These are phyloP conservation scores for Drosophila parthenogenetica DNA, from an alignment of 2,888 invertebrate genomes.

Conservation along the genomic window DNA sequence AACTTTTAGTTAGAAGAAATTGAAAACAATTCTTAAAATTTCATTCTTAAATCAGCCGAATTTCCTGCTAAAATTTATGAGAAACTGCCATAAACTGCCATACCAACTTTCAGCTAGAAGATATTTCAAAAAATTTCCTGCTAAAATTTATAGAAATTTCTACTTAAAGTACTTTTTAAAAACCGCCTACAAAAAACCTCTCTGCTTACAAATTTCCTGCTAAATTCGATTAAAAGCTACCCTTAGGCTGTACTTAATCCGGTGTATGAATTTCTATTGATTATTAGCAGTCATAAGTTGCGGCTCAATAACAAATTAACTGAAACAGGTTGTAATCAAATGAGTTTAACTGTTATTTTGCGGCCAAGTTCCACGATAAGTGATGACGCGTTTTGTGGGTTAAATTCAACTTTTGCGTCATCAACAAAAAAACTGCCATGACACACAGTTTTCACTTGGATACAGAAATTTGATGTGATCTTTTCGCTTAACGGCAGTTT, in stretches of 20 bases:
- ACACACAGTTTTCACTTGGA: conserved; percentile 23
- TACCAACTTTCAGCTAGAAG: no score
- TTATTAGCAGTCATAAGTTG: conserved; percentile 10
- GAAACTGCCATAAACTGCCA: no score
- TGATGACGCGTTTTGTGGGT: conserved; percentile 22
- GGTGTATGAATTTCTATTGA: conserved; percentile 1
- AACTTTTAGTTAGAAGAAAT: no score
- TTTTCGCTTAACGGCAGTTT: neutral
- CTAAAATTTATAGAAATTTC: no score
- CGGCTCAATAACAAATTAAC: conserved; percentile 28
- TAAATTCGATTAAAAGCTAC: neutral
- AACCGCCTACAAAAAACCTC: no score
- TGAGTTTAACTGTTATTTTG: conserved; percentile 13
- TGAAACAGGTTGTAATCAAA: conserved; percentile 37
- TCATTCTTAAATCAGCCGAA: no score
- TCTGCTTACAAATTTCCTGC: neutral
- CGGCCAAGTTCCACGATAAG: neutral
- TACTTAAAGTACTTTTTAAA: no score
- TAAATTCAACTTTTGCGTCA: conserved; percentile 46
- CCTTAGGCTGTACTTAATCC: neutral
- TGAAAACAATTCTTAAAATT: no score
- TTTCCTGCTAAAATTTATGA: no score
- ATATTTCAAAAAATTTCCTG: no score
- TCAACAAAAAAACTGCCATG: conserved; percentile 17
- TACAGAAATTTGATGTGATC: conserved; percentile 6